phyloP scores from a whole-genome alignment of 2,888 invertebrate genomes.

The Parnassius mnemosyne region DNA sequence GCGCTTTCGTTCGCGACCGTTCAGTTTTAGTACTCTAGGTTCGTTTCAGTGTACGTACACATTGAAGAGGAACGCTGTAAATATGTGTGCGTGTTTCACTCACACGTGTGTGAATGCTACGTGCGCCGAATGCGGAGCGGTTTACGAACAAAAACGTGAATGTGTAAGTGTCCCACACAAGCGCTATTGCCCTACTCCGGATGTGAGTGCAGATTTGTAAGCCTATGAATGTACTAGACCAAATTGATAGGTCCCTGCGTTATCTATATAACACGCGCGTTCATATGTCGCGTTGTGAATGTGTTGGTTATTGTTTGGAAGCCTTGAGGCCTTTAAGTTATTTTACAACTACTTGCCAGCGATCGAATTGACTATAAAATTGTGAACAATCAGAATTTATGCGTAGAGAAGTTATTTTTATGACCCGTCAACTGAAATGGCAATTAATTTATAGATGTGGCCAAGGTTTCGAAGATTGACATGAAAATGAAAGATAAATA shows the following conservation, averaged over 20 bases:
- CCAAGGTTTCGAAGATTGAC: constrained; percentile 54
- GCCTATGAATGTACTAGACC: constrained; percentile 71
- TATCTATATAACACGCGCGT: constrained; percentile 58
- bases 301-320: constrained; percentile 47
- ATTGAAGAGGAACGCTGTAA: no score
- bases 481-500: constrained; percentile 28
- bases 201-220: constrained; percentile 73
- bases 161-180: constrained; percentile 57
- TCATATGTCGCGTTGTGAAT: constrained; percentile 36
- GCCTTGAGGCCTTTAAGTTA: constrained; percentile 63
- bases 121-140: constrained; percentile 43
- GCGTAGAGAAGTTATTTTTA: constrained; percentile 58
- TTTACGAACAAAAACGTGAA: constrained; percentile 50
- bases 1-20: constrained; percentile 65
- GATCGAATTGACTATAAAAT: constrained; percentile 68
- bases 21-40: constrained; percentile 52
- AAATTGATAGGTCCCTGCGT: constrained; percentile 67
- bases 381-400: constrained; percentile 65
- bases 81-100: constrained; percentile 34
- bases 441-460: constrained; percentile 62
- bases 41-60: constrained; percentile 29
- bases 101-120: constrained; percentile 28
- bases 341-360: constrained; percentile 59
- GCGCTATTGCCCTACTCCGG: constrained; percentile 68
- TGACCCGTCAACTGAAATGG: constrained; percentile 45